Evolutionary conservation across 2,888 invertebrate species (phyloP).

Genomic region (Drosophila borborema): DNA sequence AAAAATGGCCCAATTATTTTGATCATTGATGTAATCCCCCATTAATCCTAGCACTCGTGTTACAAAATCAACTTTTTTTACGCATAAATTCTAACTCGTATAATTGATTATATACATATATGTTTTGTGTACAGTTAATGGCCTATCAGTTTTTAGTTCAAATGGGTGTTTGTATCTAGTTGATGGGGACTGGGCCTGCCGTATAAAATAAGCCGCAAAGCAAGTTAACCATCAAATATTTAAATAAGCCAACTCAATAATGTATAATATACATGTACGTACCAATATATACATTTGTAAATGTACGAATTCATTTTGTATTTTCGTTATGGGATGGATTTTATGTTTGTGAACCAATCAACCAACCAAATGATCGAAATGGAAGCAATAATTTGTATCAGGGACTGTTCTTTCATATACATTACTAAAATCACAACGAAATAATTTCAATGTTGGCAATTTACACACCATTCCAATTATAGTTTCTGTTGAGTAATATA

Average conservation of each 20-base stretch:
- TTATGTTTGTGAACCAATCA: conserved; percentile 11
- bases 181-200: conserved; percentile 22
- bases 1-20: conserved; percentile 46
- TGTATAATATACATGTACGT: conserved; percentile 66
- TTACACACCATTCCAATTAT: conserved; percentile 20
- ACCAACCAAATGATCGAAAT: conserved; percentile 8
- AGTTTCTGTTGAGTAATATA: conserved; percentile 14
- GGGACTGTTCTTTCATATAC: conserved; percentile 18
- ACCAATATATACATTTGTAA: conserved; percentile 67
- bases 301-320: conserved; percentile 54
- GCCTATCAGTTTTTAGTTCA: conserved; percentile 45
- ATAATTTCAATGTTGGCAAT: conserved; percentile 11
- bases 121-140: conserved; percentile 52
- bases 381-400: conserved; percentile 19
- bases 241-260: conserved; percentile 61
- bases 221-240: conserved; percentile 31
- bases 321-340: conserved; percentile 52
- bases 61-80: conserved; percentile 58
- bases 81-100: conserved; percentile 37
- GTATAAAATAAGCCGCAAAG: conserved; percentile 27
- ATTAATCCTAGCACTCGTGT: conserved; percentile 61
- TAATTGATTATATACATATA: conserved; percentile 11
- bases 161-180: conserved; percentile 49
- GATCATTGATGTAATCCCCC: conserved; percentile 22
- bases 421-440: conserved; percentile 1